Evolutionary conservation across 2,888 invertebrate species (phyloP).

Genomic region (Nipponacmea schrenckii): DNA sequence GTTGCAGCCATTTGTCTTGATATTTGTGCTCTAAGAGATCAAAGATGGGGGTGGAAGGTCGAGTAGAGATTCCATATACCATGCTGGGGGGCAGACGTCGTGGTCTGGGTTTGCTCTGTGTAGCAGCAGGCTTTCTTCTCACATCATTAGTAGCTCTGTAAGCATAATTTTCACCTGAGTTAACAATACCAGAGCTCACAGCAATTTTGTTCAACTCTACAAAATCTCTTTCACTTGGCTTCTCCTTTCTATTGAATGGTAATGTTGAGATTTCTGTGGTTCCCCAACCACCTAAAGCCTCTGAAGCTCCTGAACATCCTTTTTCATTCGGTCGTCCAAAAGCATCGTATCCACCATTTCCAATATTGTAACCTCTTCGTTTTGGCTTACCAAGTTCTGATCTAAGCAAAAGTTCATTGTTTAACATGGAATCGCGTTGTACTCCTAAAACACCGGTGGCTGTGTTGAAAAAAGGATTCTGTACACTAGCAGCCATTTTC

Average conservation of each 20-base stretch:
- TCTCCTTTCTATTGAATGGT: slow-evolving; percentile 43
- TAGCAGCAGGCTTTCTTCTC: slow-evolving; percentile 40
- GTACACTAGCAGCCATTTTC: slow-evolving; percentile 19
- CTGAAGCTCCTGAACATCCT: slow-evolving; percentile 54
- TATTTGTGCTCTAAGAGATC: slow-evolving; percentile 66
- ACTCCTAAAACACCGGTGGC: slow-evolving; percentile 62
- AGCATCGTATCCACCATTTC: slow-evolving; percentile 39
- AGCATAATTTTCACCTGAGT: slow-evolving; percentile 58
- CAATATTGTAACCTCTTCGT: slow-evolving; percentile 51
- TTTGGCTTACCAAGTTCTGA: slow-evolving; percentile 61
- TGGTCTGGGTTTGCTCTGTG: slow-evolving; percentile 35
- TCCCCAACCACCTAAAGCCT: slow-evolving; percentile 60
- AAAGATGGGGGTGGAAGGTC: slow-evolving; percentile 66
- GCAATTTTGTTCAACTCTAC: slow-evolving; percentile 63
- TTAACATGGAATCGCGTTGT: slow-evolving; percentile 62
- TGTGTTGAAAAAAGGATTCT: slow-evolving; percentile 50
- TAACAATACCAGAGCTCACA: slow-evolving; percentile 59
- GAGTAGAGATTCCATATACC: slow-evolving; percentile 63
- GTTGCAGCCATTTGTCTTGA: slow-evolving; percentile 63
- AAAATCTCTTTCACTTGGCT: slow-evolving; percentile 56
- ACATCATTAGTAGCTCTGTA: slow-evolving; percentile 64
- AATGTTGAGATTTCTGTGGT: slow-evolving; percentile 36
- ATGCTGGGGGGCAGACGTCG: slow-evolving; percentile 58
- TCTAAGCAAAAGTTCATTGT: slow-evolving; percentile 62
- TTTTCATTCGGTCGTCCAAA: slow-evolving; percentile 58